These are phyloP conservation scores for Sebastes cheni DNA, from an alignment of 2,797 vertebrate genomes.

Conservation along the genomic window DNA sequence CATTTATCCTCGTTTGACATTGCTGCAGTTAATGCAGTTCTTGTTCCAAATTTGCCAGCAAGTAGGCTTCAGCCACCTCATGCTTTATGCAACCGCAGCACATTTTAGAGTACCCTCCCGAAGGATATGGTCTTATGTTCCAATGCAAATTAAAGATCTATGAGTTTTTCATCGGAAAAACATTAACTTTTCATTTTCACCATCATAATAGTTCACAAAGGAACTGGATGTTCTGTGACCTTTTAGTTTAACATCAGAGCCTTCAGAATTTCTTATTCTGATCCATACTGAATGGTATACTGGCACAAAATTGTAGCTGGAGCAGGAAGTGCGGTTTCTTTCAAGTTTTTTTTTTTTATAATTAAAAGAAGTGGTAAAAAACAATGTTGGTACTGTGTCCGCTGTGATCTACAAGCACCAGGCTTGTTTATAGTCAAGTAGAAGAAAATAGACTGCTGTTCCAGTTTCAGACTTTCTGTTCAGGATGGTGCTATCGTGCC, in stretches of 20 bases:
- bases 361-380: not conserved
- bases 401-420: not conserved
- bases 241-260: not conserved
- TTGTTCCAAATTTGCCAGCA: constrained; percentile 42
- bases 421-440: not conserved
- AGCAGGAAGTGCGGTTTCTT: not conserved
- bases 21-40: constrained; percentile 44
- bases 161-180: not conserved
- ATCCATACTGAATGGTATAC: not conserved
- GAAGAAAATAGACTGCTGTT: not conserved
- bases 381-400: not conserved
- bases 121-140: not conserved
- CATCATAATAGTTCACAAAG: not conserved
- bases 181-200: not conserved
- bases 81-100: constrained; percentile 44
- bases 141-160: not conserved
- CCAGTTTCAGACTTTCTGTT: not conserved
- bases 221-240: not conserved
- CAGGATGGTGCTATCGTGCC: not conserved
- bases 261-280: not conserved
- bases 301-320: not conserved
- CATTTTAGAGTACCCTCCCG: constrained; percentile 20
- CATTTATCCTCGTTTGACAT: constrained; percentile 68
- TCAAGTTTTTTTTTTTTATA: not conserved
- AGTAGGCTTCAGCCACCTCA: constrained; percentile 35